Base-by-base conservation (phyloP, 1,140 invertebrate genomes). In the Eupristina koningsbergeri region DNA sequence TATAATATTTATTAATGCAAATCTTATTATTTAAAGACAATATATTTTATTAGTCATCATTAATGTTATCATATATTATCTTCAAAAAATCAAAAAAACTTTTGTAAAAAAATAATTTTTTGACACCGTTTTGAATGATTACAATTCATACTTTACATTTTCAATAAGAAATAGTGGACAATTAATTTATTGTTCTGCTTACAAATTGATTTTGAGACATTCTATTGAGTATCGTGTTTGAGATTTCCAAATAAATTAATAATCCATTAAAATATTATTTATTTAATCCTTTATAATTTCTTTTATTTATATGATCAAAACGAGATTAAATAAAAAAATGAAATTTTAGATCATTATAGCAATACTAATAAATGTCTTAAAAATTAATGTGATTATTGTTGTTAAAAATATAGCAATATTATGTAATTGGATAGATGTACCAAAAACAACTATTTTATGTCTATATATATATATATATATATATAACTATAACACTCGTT, bases 41-140 rank as follows among this genome's bases (percentile, higher is more conserved):
- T 77, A 85, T 76, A 80, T 74, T 78, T 85, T 82, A 79, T n/a
- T 82, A 81, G 77, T 31, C 58, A 81, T 84, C 31, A 80, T 77
- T 85, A 73, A 29, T 64, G 47, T 47, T 50, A 80, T 36, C 22
- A 41, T 61, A 64, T 75, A n/a, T 34, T 74, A 64, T 29, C 34
- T n/a, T 74, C 31, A 19, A 41, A 34, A 17, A 31, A 73, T 39
- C n/a, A 39, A 29, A 39, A 47, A 58, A 71, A 45, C 58, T 75
- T 83, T 84, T 85, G 81, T 85, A 85, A 76, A 85, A 82, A 81
- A 69, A 67, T 71, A 71, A 78, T 81, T 85, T 53, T 81, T 81
- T 71, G 39, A 61, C 50, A 84, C 41, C 22, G 22, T 80, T 81
- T 85, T 82, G 45, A 79, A 39, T 15, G n/a, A 73, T 71, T 76